A percentile compares a stretch with the other conserved stretches of the same genome.
Conservation (phyloP, 1,140 invertebrate species). For the Bombus vancouverensis region DNA sequence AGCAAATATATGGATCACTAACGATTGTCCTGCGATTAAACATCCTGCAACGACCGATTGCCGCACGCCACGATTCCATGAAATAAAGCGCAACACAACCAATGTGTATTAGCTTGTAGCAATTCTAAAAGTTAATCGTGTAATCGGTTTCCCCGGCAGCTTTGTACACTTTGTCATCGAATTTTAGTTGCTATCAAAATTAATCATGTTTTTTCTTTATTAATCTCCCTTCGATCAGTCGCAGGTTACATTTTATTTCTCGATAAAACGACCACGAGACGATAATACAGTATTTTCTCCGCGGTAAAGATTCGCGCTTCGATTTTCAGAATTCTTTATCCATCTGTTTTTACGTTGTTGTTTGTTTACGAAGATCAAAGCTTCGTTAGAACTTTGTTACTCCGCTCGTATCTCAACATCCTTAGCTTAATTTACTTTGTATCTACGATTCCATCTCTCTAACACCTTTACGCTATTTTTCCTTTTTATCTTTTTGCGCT, state of each 20-base stretch:
- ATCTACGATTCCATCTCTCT: neutral
- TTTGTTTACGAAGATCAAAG: neutral
- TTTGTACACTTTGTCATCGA: conserved; percentile 21
- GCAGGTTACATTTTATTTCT: neutral
- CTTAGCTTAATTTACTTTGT: neutral
- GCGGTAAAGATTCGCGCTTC: neutral
- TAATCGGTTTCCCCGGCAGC: conserved; percentile 8
- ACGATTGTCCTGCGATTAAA: conserved; percentile 25
- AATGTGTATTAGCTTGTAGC: conserved; percentile 7
- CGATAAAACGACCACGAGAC: neutral
- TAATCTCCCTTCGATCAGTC: neutral
- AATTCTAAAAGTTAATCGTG: conserved; percentile 34
- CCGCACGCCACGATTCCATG: neutral
- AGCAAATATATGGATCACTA: conserved; percentile 37
- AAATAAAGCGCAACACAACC: conserved; percentile 13
- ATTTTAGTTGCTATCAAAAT: neutral
- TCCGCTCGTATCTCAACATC: neutral
- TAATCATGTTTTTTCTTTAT: conserved; percentile 26
- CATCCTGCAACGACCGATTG: neutral
- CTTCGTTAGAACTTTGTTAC: neutral
- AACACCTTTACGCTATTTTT: neutral
- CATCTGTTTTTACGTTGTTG: neutral
- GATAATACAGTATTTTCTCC: neutral
- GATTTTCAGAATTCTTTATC: no score
- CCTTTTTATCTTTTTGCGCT: neutral